These are phyloP conservation scores for Scaptomyza tumidula DNA, from an alignment of 2,888 invertebrate species.

Conservation along the genomic window DNA sequence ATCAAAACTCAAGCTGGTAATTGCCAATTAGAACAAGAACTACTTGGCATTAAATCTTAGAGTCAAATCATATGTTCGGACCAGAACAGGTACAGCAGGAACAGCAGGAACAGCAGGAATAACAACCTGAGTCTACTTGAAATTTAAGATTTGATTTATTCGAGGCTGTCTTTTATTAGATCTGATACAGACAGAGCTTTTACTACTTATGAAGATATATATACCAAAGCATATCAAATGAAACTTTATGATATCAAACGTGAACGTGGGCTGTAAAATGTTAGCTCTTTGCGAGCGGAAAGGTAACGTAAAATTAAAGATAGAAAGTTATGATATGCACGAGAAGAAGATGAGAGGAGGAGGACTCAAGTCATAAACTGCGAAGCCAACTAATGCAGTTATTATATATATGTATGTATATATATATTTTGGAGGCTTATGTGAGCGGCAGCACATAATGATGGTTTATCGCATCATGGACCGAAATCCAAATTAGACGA, in stretches of 20 bases:
- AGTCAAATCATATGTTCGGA: neutral
- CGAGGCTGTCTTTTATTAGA: too few species aligned
- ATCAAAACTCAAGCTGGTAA: neutral
- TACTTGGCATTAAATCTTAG: too few species aligned
- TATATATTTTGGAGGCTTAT: constrained; percentile 18
- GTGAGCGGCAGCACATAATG: constrained; percentile 34
- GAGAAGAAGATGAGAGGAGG: neutral
- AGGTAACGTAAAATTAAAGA: neutral
- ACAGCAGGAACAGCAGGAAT: too few species aligned
- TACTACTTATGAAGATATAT: too few species aligned
- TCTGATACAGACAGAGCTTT: too few species aligned
- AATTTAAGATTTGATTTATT: too few species aligned
- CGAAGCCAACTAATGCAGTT: constrained; percentile 56
- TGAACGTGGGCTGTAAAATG: too few species aligned
- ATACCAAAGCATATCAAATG: too few species aligned
- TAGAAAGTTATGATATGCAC: neutral
- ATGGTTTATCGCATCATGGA: constrained; percentile 57
- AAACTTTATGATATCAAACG: too few species aligned
- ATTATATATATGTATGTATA: constrained; percentile 5
- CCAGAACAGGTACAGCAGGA: too few species aligned
- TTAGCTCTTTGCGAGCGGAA: neutral
- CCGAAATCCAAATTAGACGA: constrained; percentile 60
- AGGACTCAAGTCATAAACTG: constrained; percentile 25
- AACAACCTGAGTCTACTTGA: too few species aligned
- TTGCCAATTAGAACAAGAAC: neutral